Conservation (phyloP, 2,888 invertebrate genomes). For the Scelioninae gen. 2 region DNA sequence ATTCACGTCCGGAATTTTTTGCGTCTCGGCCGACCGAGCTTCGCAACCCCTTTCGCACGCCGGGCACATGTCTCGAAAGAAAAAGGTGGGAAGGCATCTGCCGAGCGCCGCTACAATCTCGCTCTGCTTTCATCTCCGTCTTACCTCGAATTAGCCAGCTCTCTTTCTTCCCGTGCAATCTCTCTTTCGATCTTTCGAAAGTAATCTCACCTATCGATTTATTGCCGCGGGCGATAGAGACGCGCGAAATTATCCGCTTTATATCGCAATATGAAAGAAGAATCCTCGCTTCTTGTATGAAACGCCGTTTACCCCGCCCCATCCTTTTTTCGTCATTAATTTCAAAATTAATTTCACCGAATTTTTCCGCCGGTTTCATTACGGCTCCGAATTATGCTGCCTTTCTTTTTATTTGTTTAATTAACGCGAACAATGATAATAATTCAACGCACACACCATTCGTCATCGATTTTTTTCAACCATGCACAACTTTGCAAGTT, state of each 20-base stretch:
- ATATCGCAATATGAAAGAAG: slow-evolving; percentile 54
- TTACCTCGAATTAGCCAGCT: slow-evolving; percentile 50
- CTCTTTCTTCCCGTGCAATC: slow-evolving; percentile 56
- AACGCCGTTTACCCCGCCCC: slow-evolving; percentile 18
- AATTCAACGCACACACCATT: too few species aligned
- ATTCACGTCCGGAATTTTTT: slow-evolving; percentile 68
- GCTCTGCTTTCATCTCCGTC: slow-evolving; percentile 53
- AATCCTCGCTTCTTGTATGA: slow-evolving; percentile 40
- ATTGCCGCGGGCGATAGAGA: slow-evolving; percentile 56
- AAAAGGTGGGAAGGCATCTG: slow-evolving; percentile 74
- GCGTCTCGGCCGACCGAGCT: slow-evolving; percentile 66
- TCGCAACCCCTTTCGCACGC: slow-evolving; percentile 70
- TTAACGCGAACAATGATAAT: too few species aligned
- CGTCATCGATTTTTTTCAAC: too few species aligned
- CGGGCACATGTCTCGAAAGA: slow-evolving; percentile 71
- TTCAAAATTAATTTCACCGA: slow-evolving; percentile 32
- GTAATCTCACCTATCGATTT: slow-evolving; percentile 59
- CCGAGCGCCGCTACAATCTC: slow-evolving; percentile 63
- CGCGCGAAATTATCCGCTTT: slow-evolving; percentile 58
- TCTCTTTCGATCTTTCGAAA: slow-evolving; percentile 54
- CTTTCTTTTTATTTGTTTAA: background rate
- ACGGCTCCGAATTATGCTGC: background rate
- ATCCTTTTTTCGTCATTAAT: slow-evolving; percentile 9
- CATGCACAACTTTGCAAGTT: too few species aligned
- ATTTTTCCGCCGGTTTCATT: slow-evolving; percentile 15